Percentiles rank a stretch among this genome's conserved stretches.
Evolutionary conservation across 2,113 vertebrate species (phyloP).

Genomic region (Hylia prasina): DNA sequence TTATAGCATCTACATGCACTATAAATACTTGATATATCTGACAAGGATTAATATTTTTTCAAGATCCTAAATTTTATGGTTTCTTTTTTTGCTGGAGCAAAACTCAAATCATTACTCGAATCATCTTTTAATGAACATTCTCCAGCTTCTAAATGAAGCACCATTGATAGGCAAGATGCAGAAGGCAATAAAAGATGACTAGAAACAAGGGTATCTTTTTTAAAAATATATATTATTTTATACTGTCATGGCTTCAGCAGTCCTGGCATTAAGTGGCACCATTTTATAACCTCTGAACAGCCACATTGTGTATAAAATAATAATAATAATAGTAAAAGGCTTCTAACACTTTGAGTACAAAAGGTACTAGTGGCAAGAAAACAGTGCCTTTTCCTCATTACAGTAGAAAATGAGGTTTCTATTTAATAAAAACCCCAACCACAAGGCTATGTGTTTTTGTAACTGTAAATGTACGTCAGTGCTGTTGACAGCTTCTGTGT

Average conservation of each 20-base stretch:
- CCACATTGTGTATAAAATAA: background rate
- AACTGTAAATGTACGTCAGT: background rate
- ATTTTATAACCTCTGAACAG: background rate
- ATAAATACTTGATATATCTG: background rate
- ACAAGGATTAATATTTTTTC: background rate
- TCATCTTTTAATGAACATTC: background rate
- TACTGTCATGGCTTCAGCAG: background rate
- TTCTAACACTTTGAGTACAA: slow-evolving; percentile 11
- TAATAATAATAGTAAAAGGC: background rate
- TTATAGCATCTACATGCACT: background rate
- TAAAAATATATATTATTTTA: background rate
- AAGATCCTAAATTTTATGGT: background rate
- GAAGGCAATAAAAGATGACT: background rate
- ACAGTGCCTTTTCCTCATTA: background rate
- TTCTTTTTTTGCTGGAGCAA: background rate
- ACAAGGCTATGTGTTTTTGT: slow-evolving; percentile 17
- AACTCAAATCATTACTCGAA: background rate
- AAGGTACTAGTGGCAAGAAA: slow-evolving; percentile 5
- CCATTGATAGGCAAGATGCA: background rate
- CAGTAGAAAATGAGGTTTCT: slow-evolving; percentile 27
- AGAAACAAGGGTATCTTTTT: background rate
- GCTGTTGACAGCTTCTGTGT: slow-evolving; percentile 33
- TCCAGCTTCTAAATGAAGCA: background rate
- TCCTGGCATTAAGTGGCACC: background rate
- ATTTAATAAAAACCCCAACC: slow-evolving; percentile 9